Evolutionary conservation across 2,888 invertebrate species (phyloP), one percentile per base, ranked within the genome.

Genomic region (Eilema caniola): DNA sequence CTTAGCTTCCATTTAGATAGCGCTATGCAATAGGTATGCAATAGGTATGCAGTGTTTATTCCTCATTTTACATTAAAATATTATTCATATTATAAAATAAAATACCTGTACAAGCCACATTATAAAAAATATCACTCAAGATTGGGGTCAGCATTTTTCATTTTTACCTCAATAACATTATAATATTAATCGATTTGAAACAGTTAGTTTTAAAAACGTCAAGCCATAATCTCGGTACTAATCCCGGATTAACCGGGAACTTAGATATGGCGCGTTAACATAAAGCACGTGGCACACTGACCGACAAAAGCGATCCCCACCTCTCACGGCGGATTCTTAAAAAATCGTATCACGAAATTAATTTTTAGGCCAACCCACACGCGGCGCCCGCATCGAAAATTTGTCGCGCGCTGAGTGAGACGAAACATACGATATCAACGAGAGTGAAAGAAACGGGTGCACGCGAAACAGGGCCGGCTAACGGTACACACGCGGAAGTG

Each of bases 401-500:
- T 95, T 94, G 95, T 95, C 95, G 93, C 93, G 88, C 89, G 81
- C 75, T 78, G 88, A 91, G 82, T 85, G 94, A 93, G 92, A 95
- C 88, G 79, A 85, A 83, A 74, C 79, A 88, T 86, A 77, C 83
- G 74, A 80, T 75, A 68, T 83, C 81, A 90, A 88, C 91, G 93
- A 94, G 95, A 94, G 94, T 92, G 95, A 95, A 92, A 91, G 93
- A 93, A 93, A 93, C 87, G 88, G 88, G 82, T 84, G 88, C 83
- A 87, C 80, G 83, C 86, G 81, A 91, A 94, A 94, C 90, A 89
- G 93, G 93, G 95, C 91, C 95, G 92, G 80, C 88, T 95, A 95
- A 95, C 95, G 95, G 95, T 94, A 94, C 89, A 80, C 90, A 88
- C 88, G 88, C 92, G 93, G 95, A 95, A 95, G 95, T 95, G 90